Conservation (phyloP, 2,888 invertebrate genomes). For the Heteromurus nitidus region DNA sequence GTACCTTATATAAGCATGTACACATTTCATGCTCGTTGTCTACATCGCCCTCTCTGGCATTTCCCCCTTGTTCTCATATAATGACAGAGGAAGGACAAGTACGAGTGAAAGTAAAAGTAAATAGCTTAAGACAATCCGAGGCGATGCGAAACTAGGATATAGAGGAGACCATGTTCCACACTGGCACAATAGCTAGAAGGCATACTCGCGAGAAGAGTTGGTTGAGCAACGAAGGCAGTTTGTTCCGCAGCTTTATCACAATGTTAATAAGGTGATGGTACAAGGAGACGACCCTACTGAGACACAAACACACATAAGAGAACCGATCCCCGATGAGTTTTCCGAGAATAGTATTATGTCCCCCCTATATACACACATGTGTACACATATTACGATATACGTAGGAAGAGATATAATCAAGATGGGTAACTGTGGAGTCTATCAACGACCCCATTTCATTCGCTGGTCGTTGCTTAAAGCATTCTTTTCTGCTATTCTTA, state of each 20-base stretch:
- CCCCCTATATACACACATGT: neutral
- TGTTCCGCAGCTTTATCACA: conserved; percentile 10
- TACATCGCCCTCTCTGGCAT: neutral
- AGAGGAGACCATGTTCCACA: neutral
- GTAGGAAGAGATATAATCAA: conserved; percentile 1
- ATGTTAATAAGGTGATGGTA: conserved; percentile 36
- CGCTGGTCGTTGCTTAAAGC: neutral
- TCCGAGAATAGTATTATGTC: conserved; percentile 9
- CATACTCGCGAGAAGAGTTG: neutral
- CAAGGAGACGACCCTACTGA: conserved; percentile 22
- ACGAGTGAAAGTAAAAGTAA: conserved; percentile 38
- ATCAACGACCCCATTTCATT: too few relatives aligned
- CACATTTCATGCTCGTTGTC: conserved; percentile 17
- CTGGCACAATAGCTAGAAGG: conserved; percentile 28
- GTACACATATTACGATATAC: neutral
- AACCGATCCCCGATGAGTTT: conserved; percentile 28
- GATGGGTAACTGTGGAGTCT: neutral
- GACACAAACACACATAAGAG: conserved; percentile 3
- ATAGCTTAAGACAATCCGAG: conserved; percentile 4
- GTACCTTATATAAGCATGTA: neutral
- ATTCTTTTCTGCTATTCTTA: neutral
- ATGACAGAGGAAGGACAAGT: conserved; percentile 28
- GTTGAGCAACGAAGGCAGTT: neutral
- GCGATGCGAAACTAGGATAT: neutral
- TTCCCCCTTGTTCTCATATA: too few relatives aligned